Conservation (phyloP, 2,797 vertebrate genomes). For the Sparus aurata region DNA sequence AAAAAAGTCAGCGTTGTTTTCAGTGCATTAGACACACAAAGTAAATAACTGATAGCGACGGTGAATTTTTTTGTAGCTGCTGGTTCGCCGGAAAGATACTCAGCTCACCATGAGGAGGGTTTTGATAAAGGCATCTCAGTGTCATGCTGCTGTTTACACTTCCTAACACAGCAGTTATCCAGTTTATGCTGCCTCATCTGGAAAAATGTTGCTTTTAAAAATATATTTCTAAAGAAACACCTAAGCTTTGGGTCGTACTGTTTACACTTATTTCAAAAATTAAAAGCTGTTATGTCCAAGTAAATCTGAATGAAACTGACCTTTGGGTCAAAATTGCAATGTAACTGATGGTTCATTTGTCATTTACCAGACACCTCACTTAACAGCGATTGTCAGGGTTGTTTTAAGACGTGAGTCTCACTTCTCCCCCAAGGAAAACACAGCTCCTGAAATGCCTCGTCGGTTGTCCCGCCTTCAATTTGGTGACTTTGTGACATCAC, state of each 20-base stretch:
- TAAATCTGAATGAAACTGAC: not conserved
- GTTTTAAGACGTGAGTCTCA: too few species aligned
- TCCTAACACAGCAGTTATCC: slow-evolving; percentile 19
- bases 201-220: slow-evolving; percentile 1
- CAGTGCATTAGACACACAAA: not conserved
- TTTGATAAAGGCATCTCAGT: slow-evolving; percentile 42
- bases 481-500: too few species aligned
- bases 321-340: not conserved
- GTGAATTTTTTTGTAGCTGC: slow-evolving; percentile 18
- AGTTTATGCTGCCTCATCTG: slow-evolving; percentile 5
- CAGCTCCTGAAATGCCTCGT: too few species aligned
- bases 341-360: not conserved
- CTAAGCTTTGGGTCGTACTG: not conserved
- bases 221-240: not conserved
- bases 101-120: slow-evolving; percentile 19
- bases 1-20: slow-evolving; percentile 10
- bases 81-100: slow-evolving; percentile 12
- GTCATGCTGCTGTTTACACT: slow-evolving; percentile 38
- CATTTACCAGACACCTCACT: not conserved
- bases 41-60: slow-evolving; percentile 17
- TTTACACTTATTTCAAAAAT: not conserved
- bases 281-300: not conserved
- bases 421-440: too few species aligned
- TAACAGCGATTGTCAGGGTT: not conserved
- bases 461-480: too few species aligned